Conservation (phyloP, 2,113 vertebrate genomes). For the Coptodon bakossiorum region DNA sequence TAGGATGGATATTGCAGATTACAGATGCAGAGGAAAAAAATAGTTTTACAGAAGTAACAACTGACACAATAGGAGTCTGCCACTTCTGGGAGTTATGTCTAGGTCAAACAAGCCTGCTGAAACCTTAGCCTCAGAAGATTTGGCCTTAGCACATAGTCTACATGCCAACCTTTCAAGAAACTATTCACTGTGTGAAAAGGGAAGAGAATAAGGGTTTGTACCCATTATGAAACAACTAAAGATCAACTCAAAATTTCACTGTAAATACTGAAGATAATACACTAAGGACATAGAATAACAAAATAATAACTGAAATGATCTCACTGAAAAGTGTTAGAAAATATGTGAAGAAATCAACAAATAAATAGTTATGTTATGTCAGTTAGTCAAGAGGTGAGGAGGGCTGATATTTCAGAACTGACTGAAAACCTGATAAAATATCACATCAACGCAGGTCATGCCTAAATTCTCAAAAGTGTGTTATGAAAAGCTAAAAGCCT, state of each 20-base stretch:
- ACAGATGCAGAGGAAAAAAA: not conserved
- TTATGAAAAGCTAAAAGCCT: not conserved
- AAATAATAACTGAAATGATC: not conserved
- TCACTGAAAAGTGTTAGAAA: not conserved
- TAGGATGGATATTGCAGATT: not conserved
- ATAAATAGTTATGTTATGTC: not conserved
- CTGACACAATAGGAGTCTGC: not conserved
- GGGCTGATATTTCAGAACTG: not conserved
- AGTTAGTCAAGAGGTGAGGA: not conserved
- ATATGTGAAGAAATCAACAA: not conserved
- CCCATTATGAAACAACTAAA: not conserved
- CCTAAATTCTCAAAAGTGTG: not conserved
- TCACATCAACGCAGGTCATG: not conserved
- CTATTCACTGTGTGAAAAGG: not conserved
- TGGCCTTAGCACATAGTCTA: not conserved
- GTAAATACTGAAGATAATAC: not conserved
- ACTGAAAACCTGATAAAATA: not conserved
- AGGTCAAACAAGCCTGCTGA: not conserved
- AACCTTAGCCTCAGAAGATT: not conserved
- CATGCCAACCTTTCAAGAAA: not conserved
- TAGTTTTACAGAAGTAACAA: not conserved
- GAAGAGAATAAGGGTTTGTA: not conserved
- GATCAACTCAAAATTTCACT: not conserved
- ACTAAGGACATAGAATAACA: not conserved
- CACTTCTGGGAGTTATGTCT: not conserved